Conservation (phyloP, 1,140 invertebrate genomes). For the Acyrthosiphon pisum region DNA sequence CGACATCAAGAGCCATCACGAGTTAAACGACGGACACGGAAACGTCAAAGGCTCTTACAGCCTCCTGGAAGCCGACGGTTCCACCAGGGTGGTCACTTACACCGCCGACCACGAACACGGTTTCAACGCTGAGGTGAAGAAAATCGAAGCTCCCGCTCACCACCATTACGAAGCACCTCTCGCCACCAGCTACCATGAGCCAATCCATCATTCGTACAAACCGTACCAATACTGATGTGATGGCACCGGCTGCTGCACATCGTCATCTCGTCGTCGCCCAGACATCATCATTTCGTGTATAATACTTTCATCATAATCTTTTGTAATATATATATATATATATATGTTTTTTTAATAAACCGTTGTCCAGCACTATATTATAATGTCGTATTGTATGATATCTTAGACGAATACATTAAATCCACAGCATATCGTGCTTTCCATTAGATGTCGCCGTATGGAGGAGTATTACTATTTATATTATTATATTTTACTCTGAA, state of each 20-base stretch:
- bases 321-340: neutral
- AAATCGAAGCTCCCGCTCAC: neutral
- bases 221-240: neutral
- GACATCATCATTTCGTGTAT: neutral
- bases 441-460: neutral
- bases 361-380: neutral
- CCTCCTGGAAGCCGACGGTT: constrained; percentile 5
- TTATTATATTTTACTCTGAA: constrained; percentile 10
- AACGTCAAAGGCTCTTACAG: constrained; percentile 58
- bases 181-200: neutral
- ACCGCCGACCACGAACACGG: constrained; percentile 70
- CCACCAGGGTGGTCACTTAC: constrained; percentile 63
- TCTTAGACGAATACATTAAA: neutral
- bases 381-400: neutral
- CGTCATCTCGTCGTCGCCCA: neutral
- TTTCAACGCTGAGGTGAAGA: constrained; percentile 63
- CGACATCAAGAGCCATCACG: constrained; percentile 59
- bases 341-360: neutral
- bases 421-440: neutral
- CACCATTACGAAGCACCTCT: no score
- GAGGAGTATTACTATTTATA: neutral
- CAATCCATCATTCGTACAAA: neutral
- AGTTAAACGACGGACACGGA: constrained; percentile 61
- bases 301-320: neutral
- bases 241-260: no score